Conservation (phyloP, 2,113 vertebrate species). For the Laticauda colubrina region DNA sequence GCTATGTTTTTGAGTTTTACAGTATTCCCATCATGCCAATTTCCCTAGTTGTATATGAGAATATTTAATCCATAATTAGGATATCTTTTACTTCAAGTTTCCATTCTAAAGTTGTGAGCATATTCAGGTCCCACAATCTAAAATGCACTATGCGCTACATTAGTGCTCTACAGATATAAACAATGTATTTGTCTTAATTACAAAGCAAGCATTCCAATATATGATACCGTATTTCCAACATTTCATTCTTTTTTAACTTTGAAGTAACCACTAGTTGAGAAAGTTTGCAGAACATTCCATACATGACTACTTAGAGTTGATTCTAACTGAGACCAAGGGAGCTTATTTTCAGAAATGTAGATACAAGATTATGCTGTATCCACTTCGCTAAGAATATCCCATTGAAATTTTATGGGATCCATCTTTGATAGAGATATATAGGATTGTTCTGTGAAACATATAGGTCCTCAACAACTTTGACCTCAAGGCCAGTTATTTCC, state of each 20-base stretch:
- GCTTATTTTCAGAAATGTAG: no score
- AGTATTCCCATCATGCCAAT: background rate
- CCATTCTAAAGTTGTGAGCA: background rate
- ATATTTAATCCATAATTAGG: constrained; percentile 3
- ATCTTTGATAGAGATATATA: background rate
- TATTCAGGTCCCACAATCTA: background rate
- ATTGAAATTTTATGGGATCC: background rate
- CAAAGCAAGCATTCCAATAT: background rate
- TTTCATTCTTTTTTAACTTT: background rate
- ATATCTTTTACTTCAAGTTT: background rate
- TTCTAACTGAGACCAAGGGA: no score
- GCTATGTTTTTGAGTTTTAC: background rate
- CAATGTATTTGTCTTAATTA: background rate
- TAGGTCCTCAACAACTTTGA: background rate
- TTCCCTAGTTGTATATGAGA: background rate
- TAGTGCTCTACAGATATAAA: background rate
- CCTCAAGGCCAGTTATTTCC: background rate
- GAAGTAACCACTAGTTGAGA: constrained; percentile 5
- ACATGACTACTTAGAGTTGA: background rate
- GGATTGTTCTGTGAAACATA: background rate
- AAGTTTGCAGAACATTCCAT: background rate
- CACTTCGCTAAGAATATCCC: background rate
- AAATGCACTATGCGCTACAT: constrained; percentile 15
- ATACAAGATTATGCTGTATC: background rate
- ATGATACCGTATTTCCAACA: background rate